phyloP scores from a whole-genome alignment of 2,888 invertebrate genomes.

The Apamea sordens region DNA sequence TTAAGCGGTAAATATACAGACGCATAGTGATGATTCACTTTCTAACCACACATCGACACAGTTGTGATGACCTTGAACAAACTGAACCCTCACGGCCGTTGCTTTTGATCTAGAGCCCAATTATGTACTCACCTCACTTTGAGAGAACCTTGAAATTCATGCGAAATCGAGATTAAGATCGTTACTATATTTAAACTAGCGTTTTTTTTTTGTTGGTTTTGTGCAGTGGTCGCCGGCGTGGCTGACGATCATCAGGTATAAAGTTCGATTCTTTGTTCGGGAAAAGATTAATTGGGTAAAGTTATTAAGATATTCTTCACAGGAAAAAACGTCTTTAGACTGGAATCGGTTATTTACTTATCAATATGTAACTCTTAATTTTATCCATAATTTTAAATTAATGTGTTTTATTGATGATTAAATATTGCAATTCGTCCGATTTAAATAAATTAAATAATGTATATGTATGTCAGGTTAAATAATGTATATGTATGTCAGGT shows the following conservation, averaged over 20 bases:
- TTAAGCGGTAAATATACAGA: not conserved
- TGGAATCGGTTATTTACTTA: not conserved
- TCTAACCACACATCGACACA: slow-evolving; percentile 26
- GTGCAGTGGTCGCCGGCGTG: not conserved
- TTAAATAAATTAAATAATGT: not conserved
- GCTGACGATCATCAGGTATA: not conserved
- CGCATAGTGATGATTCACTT: slow-evolving; percentile 23
- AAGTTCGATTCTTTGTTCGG: slow-evolving; percentile 3
- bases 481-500: not conserved
- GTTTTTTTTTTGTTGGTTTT: not conserved
- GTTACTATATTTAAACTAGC: not conserved
- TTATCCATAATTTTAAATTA: not conserved
- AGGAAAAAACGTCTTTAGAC: not conserved
- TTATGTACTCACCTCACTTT: slow-evolving; percentile 36
- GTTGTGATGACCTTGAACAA: slow-evolving; percentile 27
- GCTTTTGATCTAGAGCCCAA: slow-evolving; percentile 32
- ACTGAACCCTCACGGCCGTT: slow-evolving; percentile 27
- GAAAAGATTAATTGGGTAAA: not conserved
- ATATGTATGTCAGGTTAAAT: not conserved
- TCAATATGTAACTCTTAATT: not conserved
- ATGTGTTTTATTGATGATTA: not conserved
- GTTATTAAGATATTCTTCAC: not conserved
- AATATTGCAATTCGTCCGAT: not conserved
- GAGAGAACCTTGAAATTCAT: slow-evolving; percentile 35
- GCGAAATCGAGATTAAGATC: slow-evolving; percentile 50